These are phyloP conservation scores for Cheilosia variabilis DNA, from an alignment of 2,888 invertebrate species.

Conservation along the genomic window DNA sequence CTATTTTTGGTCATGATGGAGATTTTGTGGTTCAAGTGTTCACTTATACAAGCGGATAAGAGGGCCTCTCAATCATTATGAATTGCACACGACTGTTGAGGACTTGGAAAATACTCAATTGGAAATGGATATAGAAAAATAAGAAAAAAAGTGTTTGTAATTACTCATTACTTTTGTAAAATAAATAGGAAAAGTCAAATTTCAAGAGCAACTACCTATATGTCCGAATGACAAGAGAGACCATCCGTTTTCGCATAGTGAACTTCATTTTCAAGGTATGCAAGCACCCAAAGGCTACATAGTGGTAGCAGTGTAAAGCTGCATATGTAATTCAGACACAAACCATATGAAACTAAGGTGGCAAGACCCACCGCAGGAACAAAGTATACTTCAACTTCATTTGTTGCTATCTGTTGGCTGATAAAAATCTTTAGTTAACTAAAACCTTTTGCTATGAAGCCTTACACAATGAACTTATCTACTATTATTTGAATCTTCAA, in stretches of 20 bases:
- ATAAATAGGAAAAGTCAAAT: no score
- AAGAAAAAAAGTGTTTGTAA: neutral
- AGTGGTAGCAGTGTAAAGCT: no score
- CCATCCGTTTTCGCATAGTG: no score
- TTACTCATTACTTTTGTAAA: no score
- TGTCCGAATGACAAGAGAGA: no score
- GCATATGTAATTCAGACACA: no score
- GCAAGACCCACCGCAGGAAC: neutral
- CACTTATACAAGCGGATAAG: conserved; percentile 8
- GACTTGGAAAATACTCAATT: conserved; percentile 1
- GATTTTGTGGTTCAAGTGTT: conserved; percentile 27
- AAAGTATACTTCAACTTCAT: neutral
- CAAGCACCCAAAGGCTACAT: no score
- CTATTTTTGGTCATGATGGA: conserved; percentile 24
- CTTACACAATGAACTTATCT: neutral
- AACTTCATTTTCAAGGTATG: no score
- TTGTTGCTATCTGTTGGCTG: neutral
- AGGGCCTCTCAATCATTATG: conserved; percentile 35
- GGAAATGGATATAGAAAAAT: neutral
- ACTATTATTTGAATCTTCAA: neutral
- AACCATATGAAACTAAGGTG: no score
- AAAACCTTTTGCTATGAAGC: neutral
- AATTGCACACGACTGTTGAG: neutral
- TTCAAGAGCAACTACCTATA: no score
- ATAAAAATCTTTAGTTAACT: neutral